Evolutionary conservation across 2,797 vertebrate species (phyloP), one percentile per base, ranked within the genome.

Genomic region (Enteromius unitaeniatus): DNA sequence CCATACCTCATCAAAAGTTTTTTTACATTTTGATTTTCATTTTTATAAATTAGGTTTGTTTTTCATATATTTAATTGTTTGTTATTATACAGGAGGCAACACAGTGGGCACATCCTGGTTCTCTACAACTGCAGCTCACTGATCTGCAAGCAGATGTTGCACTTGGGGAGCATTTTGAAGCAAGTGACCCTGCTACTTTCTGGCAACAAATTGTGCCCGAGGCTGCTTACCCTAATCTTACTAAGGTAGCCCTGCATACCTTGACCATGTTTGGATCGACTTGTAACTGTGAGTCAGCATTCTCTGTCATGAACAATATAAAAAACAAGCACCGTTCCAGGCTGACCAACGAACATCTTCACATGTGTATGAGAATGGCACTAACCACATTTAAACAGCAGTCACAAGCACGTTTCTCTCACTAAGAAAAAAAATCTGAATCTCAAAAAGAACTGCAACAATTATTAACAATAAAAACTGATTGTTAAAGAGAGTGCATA

Each of bases 191-290:
- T 42, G 9, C 40, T 42, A 42, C 9, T 42, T 78, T 62, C 21
- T 78, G 55, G n/a, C 17, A 13, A 23, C 17, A 78, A 47, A 45
- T 14, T 9, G 74, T 77, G 17, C 19, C 31, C 15, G 55, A 34
- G 14, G 21, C 75, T 42, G n/a, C 21, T 26, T 64, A 45, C 37
- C 55, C 21, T 23, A 15, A n/a, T 62, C 75, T 62, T 15, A 62
- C 6, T 11, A 78, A 40, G 40, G 15, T 62, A 28, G 21, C 53
- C 26, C 10, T 77, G 15, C n/a, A 77, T 34, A 23, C 23, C 19
- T 14, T 77, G 53, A 77, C 51, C 17, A 76, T 60, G 51, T 77
- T 55, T 77, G 51, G 49, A 5, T 77, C 28, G 1, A 58, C 51
- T 11, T 60, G 40, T 31, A 28, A 45, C 75, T 77, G 31, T 23